Evolutionary conservation across 2,113 vertebrate species (phyloP).

Genomic region (Noctilio leporinus): DNA sequence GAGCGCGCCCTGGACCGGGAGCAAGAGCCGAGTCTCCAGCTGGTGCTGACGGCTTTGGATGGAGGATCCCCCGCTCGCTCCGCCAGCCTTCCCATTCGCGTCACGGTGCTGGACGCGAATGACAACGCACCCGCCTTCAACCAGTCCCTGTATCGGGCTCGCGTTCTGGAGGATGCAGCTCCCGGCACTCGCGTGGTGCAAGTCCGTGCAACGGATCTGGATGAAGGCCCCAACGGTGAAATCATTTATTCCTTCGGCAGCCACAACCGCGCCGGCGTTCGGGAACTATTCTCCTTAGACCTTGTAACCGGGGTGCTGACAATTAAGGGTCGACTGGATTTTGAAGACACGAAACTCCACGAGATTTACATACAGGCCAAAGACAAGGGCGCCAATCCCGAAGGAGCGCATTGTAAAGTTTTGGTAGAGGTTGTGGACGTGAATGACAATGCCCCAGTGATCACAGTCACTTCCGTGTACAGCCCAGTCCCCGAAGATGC

Average conservation of each 20-base stretch:
- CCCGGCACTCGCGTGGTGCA: conserved; percentile 71
- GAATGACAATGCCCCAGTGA: conserved; percentile 82
- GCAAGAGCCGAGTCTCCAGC: conserved; percentile 68
- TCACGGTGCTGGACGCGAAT: conserved; percentile 79
- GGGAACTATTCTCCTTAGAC: conserved; percentile 79
- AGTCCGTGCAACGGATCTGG: conserved; percentile 79
- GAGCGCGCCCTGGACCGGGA: conserved; percentile 80
- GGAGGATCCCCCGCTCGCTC: conserved; percentile 78
- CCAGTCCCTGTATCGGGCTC: conserved; percentile 79
- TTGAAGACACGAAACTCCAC: conserved; percentile 77
- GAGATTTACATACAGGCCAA: conserved; percentile 84
- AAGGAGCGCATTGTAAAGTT: conserved; percentile 81
- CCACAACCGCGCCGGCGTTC: conserved; percentile 76
- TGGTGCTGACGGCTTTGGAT: conserved; percentile 79
- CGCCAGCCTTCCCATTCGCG: conserved; percentile 74
- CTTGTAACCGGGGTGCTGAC: conserved; percentile 76
- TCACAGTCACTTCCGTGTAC: conserved; percentile 81
- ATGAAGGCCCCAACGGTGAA: conserved; percentile 84
- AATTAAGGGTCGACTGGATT: conserved; percentile 80
- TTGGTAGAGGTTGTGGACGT: conserved; percentile 82
- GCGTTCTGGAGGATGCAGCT: conserved; percentile 73
- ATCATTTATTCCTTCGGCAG: conserved; percentile 82
- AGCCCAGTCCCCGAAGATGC: conserved; percentile 82
- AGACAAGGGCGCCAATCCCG: conserved; percentile 78
- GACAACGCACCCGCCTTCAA: conserved; percentile 81